Base-by-base conservation (phyloP, 2,797 vertebrate species). In the Enteromius mattozi region DNA sequence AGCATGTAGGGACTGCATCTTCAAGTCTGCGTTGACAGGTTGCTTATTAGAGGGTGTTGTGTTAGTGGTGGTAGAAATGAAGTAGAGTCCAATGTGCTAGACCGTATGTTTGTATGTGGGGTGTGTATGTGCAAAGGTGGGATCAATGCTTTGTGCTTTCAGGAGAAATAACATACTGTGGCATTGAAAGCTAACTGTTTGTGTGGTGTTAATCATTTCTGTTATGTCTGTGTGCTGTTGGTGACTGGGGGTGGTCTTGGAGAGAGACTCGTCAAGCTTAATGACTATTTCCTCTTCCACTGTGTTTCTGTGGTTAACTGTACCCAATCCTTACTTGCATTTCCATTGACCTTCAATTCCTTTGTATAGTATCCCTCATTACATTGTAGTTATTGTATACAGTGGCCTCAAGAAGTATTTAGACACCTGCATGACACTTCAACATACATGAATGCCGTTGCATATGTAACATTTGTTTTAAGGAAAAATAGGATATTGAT, bases 1-100 rank as follows among this genome's bases (percentile, higher is more conserved):
- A 69, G 21, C 75, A 21, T 65, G 69, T 76, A 80, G 87, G 86
- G 78, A 85, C 88, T 90, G 90, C 88, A 85, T 88, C 86, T 89
- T 78, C 80, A 81, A 30, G 47, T 84, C 40, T 86, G 19, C n/a
- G 30, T 63, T 70, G 78, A 78, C 65, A 61, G 75, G 27, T 42
- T 85, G 75, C 82, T 84, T 71, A 65, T 56, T 83, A 65, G 61
- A 42, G 82, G 63, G 81, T 87, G 78, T 49, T 59, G 68, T 81
- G 80, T 71, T 70, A 47, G 56, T 65, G 4, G 24, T 84, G 82
- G 82, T 69, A 37, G 75, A 69, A 78, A 61, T 59, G 65, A 83
- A 66, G 72, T 83, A 45, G 72, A 65, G 27, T 40, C 33, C 14
- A 63, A 14, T 82, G 80, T 2, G 42, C 21, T n/a, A 72, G 69